phyloP scores from a whole-genome alignment of 2,888 invertebrate genomes.

The Caenorhabditis sinica region DNA sequence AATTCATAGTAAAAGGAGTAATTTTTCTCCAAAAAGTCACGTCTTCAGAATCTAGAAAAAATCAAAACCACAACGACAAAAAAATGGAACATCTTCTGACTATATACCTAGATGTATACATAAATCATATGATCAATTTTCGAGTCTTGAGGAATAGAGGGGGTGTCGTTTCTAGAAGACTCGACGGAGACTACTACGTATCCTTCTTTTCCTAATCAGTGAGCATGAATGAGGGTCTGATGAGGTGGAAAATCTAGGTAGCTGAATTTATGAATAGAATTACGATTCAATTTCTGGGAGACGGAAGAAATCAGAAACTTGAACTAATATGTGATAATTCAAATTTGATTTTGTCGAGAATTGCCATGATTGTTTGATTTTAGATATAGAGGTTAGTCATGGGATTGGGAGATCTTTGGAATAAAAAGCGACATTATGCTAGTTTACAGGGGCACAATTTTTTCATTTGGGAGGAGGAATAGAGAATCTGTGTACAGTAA shows the following conservation, averaged over 20 bases:
- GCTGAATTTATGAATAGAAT: no score
- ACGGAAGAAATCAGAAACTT: conserved; percentile 1
- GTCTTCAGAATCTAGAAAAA: no score
- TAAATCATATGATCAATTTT: neutral
- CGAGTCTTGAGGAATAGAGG: neutral
- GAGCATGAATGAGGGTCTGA: conserved; percentile 8
- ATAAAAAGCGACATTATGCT: no score
- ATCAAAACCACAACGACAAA: neutral
- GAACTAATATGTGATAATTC: no score
- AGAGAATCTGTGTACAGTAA: no score
- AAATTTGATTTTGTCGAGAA: no score
- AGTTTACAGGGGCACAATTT: no score
- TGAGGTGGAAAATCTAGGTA: conserved; percentile 13
- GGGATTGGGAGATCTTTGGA: no score
- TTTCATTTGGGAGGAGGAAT: no score
- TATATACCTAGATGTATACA: neutral
- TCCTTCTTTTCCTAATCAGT: neutral
- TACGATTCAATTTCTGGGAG: neutral
- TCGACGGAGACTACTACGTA: neutral
- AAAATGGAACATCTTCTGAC: neutral
- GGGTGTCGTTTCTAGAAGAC: conserved; percentile 4
- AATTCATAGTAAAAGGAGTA: neutral
- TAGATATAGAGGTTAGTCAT: no score
- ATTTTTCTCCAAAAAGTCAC: neutral
- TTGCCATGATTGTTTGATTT: no score